A percentile compares a stretch with the other conserved stretches of the same genome.
These are phyloP conservation scores for Chiloscyllium plagiosum DNA, from an alignment of 2,113 vertebrate genomes.

Conservation along the genomic window DNA sequence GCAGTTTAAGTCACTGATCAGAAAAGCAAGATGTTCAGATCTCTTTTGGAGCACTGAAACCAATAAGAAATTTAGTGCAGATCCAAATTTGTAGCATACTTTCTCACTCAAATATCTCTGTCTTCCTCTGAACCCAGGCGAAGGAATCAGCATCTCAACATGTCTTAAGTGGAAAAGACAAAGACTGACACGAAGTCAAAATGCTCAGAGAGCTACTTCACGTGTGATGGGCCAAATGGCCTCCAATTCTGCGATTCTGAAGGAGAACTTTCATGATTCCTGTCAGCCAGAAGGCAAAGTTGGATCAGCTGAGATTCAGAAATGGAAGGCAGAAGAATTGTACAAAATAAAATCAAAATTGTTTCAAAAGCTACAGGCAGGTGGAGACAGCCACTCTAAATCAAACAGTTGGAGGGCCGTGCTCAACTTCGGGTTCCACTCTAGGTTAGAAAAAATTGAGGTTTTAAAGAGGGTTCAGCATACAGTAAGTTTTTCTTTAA, in stretches of 20 bases:
- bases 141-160: not conserved
- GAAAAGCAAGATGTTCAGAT: not conserved
- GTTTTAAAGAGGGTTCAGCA: too few species aligned
- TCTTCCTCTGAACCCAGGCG: not conserved
- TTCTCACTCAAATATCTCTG: not conserved
- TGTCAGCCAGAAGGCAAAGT: not conserved
- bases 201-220: too few species aligned
- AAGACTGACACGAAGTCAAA: too few species aligned
- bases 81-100: too few species aligned
- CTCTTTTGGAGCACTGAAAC: not conserved
- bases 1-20: not conserved
- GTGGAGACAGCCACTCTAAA: not conserved
- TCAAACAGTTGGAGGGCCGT: too few species aligned
- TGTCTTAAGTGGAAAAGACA: not conserved
- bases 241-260: too few species aligned
- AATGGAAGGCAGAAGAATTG: not conserved
- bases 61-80: not conserved
- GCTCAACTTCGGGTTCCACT: too few species aligned
- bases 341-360: not conserved
- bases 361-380: not conserved
- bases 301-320: not conserved
- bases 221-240: too few species aligned
- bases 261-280: not conserved
- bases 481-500: too few species aligned
- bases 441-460: too few species aligned